These are phyloP conservation scores for Laterallus jamaicensis DNA, from an alignment of 2,113 vertebrate species.

Conservation along the genomic window DNA sequence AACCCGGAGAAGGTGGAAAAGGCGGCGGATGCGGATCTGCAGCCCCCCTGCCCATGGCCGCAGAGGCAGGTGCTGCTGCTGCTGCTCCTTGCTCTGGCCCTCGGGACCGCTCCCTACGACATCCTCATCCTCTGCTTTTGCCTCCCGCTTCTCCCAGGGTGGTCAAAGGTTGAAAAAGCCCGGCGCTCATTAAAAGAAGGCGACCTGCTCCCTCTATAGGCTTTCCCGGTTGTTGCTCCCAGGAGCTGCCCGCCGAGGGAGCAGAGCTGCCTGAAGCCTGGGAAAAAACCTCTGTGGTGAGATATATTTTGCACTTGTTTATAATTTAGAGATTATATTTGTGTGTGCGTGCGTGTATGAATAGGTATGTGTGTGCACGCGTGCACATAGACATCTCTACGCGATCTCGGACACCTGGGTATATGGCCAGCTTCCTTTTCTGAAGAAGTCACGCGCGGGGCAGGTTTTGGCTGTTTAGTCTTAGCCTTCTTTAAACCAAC, in stretches of 20 bases:
- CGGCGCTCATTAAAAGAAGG: background rate
- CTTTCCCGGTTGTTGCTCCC: background rate
- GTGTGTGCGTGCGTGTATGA: background rate
- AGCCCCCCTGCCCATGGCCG: background rate
- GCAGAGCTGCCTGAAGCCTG: background rate
- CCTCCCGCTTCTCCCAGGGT: background rate
- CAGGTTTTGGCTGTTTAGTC: background rate
- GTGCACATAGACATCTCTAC: background rate
- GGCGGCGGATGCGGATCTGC: background rate
- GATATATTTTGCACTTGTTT: background rate
- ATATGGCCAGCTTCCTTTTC: background rate
- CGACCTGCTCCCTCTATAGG: slow-evolving; percentile 48
- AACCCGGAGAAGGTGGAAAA: background rate
- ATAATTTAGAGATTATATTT: background rate
- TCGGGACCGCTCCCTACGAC: background rate
- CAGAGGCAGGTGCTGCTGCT: background rate
- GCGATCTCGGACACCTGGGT: background rate
- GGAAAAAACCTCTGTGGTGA: background rate
- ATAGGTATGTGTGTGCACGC: background rate
- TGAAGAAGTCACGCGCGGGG: background rate
- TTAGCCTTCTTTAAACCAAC: background rate
- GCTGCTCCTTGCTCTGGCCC: background rate
- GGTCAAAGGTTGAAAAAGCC: background rate
- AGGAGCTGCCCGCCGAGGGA: background rate
- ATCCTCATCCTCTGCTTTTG: background rate